phyloP scores from a whole-genome alignment of 2,888 invertebrate species.

The Trichopria drosophilae region DNA sequence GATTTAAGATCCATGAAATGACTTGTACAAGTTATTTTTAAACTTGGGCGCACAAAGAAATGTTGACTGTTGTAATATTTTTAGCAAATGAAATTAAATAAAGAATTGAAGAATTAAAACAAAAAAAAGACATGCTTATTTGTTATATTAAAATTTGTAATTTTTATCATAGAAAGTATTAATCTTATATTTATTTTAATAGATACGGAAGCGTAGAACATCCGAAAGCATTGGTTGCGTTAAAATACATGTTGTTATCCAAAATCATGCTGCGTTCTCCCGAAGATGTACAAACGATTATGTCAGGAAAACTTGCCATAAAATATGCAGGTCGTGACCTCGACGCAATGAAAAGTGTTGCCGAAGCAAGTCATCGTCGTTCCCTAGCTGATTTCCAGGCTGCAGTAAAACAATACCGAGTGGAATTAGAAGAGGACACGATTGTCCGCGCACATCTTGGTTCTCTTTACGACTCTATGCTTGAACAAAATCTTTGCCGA shows the following conservation, averaged over 20 bases:
- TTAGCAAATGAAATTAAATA: too few species aligned
- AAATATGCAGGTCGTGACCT: slow-evolving; percentile 95
- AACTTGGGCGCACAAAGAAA: neutral
- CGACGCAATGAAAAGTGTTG: slow-evolving; percentile 97
- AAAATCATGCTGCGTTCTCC: slow-evolving; percentile 98
- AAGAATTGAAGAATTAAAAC: too few species aligned
- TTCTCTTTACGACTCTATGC: slow-evolving; percentile 95
- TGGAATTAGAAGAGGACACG: slow-evolving; percentile 91
- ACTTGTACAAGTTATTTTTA: neutral
- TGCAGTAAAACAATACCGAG: slow-evolving; percentile 82
- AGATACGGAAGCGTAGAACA: slow-evolving; percentile 84
- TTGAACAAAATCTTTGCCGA: slow-evolving; percentile 98
- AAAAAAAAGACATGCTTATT: too few species aligned
- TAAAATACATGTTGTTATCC: slow-evolving; percentile 98
- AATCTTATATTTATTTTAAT: slow-evolving; percentile 15
- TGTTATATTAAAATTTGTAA: too few species aligned
- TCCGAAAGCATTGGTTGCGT: slow-evolving; percentile 87
- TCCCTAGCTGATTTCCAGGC: slow-evolving; percentile 96
- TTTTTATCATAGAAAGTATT: too few species aligned
- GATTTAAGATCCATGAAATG: too few species aligned
- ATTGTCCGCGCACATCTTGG: slow-evolving; percentile 97
- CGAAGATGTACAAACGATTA: slow-evolving; percentile 92
- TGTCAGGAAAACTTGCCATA: slow-evolving; percentile 94
- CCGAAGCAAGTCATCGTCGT: slow-evolving; percentile 93
- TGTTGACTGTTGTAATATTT: neutral